phyloP scores from a whole-genome alignment of 2,888 invertebrate species.

The Himalopsyche japonica region DNA sequence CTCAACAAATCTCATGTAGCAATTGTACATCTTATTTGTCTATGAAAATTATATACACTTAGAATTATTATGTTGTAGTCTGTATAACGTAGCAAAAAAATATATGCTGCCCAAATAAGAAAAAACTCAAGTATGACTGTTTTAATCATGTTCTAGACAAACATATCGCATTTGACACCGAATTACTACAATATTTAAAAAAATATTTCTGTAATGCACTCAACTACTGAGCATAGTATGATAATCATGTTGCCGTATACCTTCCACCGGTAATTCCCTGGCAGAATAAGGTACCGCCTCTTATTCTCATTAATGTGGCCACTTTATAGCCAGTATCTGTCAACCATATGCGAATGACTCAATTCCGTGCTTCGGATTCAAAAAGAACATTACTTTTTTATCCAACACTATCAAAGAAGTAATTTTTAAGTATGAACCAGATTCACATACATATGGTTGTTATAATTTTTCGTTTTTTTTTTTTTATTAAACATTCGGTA shows the following conservation, averaged over 20 bases:
- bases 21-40: too few species aligned
- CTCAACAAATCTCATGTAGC: too few species aligned
- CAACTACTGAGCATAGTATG: neutral
- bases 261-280: neutral
- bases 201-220: neutral
- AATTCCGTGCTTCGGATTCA: neutral
- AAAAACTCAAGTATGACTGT: too few species aligned
- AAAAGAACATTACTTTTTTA: neutral
- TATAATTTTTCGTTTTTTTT: too few species aligned
- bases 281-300: neutral
- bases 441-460: neutral
- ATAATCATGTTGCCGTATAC: neutral
- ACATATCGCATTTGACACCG: too few species aligned
- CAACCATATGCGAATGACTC: constrained; percentile 2
- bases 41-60: too few species aligned
- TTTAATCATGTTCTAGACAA: too few species aligned
- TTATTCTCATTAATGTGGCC: neutral
- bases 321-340: constrained; percentile 11
- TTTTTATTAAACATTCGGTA: too few species aligned
- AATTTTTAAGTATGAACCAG: neutral
- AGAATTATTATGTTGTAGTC: too few species aligned
- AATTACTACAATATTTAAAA: too few species aligned
- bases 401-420: neutral
- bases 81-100: too few species aligned
- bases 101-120: too few species aligned